Evolutionary conservation across 2,113 vertebrate species (phyloP).

Genomic region (Furnarius figulus): DNA sequence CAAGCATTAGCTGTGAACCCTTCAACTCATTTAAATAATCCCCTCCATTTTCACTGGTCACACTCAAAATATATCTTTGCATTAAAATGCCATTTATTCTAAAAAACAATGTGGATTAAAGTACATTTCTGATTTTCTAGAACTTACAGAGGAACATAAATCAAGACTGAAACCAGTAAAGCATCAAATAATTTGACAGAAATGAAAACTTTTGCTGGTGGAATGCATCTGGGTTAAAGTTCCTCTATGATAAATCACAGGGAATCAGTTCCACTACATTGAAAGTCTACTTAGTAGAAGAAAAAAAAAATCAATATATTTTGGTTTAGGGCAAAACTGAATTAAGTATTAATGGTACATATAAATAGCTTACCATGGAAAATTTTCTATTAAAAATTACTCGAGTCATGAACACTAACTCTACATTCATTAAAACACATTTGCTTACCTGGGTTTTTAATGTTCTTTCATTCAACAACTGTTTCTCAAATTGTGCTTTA

Average conservation of each 20-base stretch:
- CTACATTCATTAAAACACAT: neutral
- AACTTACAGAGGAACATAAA: neutral
- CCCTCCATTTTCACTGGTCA: neutral
- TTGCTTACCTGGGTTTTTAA: conserved; percentile 91
- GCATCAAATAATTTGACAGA: neutral
- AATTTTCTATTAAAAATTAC: neutral
- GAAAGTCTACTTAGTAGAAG: neutral
- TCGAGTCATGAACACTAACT: neutral
- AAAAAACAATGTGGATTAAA: neutral
- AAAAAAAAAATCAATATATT: neutral
- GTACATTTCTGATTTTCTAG: too few species aligned
- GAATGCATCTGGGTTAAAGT: neutral
- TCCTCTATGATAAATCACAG: neutral
- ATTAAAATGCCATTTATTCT: neutral
- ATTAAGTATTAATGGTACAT: neutral
- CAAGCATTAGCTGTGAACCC: neutral
- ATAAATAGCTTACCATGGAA: neutral
- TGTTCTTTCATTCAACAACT: conserved; percentile 91
- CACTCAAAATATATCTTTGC: neutral
- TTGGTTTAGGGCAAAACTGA: neutral
- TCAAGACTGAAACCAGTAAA: neutral
- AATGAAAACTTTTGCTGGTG: neutral
- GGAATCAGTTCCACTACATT: neutral
- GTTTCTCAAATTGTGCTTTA: conserved; percentile 91
- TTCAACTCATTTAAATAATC: neutral